Evolutionary conservation across 2,888 invertebrate species (phyloP).

Genomic region (Machimus atricapillus): DNA sequence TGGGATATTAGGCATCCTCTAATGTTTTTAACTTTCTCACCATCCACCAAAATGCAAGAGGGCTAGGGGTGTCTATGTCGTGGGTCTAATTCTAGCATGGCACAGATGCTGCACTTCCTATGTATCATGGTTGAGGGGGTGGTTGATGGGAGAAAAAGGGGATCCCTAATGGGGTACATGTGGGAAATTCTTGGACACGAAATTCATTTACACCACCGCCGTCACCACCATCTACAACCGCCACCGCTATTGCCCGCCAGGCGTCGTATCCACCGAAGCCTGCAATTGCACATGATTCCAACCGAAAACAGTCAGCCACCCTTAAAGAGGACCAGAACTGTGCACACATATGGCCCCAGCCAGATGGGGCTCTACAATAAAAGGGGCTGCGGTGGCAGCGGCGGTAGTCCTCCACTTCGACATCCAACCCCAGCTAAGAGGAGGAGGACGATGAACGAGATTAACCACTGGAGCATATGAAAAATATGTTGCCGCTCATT

Average conservation of each 20-base stretch:
- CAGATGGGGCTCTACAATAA: background rate
- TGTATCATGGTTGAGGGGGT: background rate
- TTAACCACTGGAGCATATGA: background rate
- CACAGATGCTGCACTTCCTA: background rate
- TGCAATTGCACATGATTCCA: background rate
- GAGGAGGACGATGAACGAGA: background rate
- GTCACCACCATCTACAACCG: background rate
- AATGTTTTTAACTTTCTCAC: background rate
- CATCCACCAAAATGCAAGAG: background rate
- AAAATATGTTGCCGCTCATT: slow-evolving; percentile 27
- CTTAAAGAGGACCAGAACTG: background rate
- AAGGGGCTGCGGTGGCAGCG: background rate
- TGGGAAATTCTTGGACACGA: background rate
- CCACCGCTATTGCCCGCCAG: background rate
- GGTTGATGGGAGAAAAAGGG: background rate
- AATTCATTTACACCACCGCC: background rate
- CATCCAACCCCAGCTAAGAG: background rate
- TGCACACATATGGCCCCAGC: background rate
- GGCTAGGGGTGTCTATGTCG: background rate
- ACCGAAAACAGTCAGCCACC: background rate
- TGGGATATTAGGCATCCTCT: background rate
- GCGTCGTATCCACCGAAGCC: background rate
- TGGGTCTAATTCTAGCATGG: background rate
- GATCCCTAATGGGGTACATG: background rate
- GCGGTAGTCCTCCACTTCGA: background rate